Evolutionary conservation across 1,140 invertebrate genomes (phyloP).

Genomic region (Chrysomallon squamiferum): DNA sequence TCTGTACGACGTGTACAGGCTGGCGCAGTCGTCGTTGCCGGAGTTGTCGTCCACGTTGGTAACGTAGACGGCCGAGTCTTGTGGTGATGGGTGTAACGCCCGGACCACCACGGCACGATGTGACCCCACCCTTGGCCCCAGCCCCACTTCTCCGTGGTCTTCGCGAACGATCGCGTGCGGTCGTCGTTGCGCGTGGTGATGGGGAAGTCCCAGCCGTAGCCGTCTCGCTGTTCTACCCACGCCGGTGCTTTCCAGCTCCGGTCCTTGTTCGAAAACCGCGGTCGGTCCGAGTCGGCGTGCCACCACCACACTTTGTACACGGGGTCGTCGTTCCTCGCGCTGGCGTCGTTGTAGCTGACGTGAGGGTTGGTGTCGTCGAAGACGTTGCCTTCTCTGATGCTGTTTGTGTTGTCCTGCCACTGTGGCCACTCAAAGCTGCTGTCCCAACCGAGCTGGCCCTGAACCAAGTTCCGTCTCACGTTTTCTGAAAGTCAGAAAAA

Average conservation of each 20-base stretch:
- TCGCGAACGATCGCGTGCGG: not conserved
- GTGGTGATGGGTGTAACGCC: not conserved
- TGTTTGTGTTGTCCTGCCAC: no score
- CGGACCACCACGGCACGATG: constrained; percentile 4
- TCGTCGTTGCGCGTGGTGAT: not conserved
- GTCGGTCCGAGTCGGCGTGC: constrained; percentile 20
- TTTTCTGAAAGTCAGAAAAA: not conserved
- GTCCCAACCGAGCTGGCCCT: not conserved
- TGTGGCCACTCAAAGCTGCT: no score
- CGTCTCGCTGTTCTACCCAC: constrained; percentile 7
- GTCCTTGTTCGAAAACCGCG: not conserved
- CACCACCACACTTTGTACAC: constrained; percentile 17
- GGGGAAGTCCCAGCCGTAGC: constrained; percentile 10
- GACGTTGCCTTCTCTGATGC: not conserved
- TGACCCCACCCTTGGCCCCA: constrained; percentile 3
- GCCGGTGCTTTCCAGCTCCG: constrained; percentile 10
- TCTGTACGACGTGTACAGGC: not conserved
- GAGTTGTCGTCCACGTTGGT: not conserved
- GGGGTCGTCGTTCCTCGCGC: not conserved
- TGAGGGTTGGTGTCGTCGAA: constrained; percentile 12
- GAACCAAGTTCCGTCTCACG: not conserved
- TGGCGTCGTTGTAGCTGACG: not conserved
- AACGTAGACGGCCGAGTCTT: no score
- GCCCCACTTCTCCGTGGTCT: constrained; percentile 1
- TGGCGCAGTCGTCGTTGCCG: not conserved